Conservation (phyloP, 2,888 invertebrate genomes). For the Steinernema scapterisci region DNA sequence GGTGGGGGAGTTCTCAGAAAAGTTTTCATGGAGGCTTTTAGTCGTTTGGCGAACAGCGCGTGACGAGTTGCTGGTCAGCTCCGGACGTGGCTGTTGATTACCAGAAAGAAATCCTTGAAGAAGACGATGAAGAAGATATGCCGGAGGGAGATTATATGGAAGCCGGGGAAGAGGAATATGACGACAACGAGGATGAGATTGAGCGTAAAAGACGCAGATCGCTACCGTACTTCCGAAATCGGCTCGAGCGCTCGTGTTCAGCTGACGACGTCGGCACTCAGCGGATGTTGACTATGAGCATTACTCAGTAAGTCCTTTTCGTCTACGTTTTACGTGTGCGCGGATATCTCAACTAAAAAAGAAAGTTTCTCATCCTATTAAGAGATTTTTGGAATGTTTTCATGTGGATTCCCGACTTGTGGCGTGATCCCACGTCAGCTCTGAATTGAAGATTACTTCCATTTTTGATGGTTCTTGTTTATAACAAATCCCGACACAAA, state of each 20-base stretch:
- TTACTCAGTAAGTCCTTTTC: constrained; percentile 1
- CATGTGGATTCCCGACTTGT: too few relatives aligned
- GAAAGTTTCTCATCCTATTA: too few relatives aligned
- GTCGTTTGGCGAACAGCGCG: constrained; percentile 10
- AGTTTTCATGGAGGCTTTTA: too few relatives aligned
- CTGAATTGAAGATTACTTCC: too few relatives aligned
- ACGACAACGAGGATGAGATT: constrained; percentile 7
- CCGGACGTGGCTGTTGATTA: constrained; percentile 7
- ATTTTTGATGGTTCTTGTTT: too few relatives aligned
- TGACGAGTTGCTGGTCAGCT: constrained; percentile 18
- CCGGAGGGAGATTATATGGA: not conserved
- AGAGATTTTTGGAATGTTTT: too few relatives aligned
- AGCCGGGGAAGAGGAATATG: not conserved
- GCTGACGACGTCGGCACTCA: constrained; percentile 13
- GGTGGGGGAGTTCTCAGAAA: too few relatives aligned
- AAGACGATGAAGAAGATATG: constrained; percentile 15
- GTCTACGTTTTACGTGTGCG: too few relatives aligned
- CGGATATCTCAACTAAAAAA: too few relatives aligned
- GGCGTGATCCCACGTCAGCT: not conserved
- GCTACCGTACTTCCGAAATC: constrained; percentile 15
- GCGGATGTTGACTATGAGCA: constrained; percentile 13
- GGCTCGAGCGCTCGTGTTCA: constrained; percentile 9
- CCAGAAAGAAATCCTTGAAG: not conserved
- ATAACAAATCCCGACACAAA: too few relatives aligned
- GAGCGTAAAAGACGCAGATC: not conserved